Conservation (phyloP, 2,113 vertebrate species). For the Pavo muticus region DNA sequence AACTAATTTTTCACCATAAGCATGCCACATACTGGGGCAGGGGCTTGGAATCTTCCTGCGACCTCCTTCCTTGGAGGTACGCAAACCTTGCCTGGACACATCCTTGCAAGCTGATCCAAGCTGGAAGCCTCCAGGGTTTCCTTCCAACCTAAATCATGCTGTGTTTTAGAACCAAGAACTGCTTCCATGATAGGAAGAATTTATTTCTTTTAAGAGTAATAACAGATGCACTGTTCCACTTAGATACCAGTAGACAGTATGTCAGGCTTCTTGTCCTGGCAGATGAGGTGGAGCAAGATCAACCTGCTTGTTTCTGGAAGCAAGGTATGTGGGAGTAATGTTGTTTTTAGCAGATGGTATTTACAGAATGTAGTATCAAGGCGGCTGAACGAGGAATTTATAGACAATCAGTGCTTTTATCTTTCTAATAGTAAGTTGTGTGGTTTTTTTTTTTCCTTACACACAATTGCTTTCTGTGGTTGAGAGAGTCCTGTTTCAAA, state of each 20-base stretch:
- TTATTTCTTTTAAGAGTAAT: not conserved
- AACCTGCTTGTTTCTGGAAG: conserved; percentile 2
- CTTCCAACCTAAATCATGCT: not conserved
- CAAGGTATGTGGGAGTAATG: not conserved
- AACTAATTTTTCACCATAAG: not conserved
- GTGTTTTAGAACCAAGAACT: not conserved
- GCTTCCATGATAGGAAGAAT: not conserved
- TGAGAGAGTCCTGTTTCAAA: not conserved
- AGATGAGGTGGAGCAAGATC: not conserved
- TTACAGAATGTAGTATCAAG: not conserved
- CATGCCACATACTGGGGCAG: not conserved
- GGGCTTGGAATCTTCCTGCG: not conserved
- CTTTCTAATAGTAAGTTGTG: not conserved
- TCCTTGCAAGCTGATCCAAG: not conserved
- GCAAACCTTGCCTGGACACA: not conserved
- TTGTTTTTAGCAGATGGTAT: not conserved
- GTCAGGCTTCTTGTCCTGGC: not conserved
- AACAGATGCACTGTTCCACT: not conserved
- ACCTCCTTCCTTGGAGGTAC: not conserved
- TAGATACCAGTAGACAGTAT: not conserved
- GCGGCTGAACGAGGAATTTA: not conserved
- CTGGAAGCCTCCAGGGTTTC: not conserved
- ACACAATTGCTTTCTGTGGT: not conserved
- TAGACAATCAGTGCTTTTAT: not conserved
- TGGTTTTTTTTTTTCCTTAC: not conserved